Evolutionary conservation across 1,140 invertebrate genomes (phyloP).

Genomic region (Micrasema minimum): DNA sequence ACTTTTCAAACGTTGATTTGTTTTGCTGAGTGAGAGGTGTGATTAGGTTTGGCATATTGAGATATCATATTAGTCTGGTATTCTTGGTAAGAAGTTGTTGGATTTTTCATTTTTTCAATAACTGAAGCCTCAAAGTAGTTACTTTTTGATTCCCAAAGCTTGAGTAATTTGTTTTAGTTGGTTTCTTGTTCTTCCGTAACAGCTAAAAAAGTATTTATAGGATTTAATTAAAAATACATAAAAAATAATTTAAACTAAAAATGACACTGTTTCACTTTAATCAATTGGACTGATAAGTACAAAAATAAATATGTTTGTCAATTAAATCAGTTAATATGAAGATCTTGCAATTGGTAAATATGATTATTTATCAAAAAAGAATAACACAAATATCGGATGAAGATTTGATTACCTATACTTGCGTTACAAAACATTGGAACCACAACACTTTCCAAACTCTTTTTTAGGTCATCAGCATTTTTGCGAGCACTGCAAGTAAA

Average conservation of each 20-base stretch:
- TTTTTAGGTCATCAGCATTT: conserved; percentile 91
- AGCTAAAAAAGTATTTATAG: conserved; percentile 65
- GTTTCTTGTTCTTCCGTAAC: conserved; percentile 87
- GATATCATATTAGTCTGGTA: conserved; percentile 86
- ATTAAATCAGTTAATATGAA: too few relatives aligned
- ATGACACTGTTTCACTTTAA: too few relatives aligned
- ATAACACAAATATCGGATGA: not conserved
- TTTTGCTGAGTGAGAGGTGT: conserved; percentile 79
- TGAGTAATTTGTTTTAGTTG: conserved; percentile 92
- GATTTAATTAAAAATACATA: too few relatives aligned
- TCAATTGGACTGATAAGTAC: too few relatives aligned
- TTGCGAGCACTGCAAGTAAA: conserved; percentile 89
- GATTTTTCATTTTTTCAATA: conserved; percentile 85
- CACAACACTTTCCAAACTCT: conserved; percentile 91
- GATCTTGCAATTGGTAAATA: too few relatives aligned
- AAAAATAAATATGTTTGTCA: too few relatives aligned
- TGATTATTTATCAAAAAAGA: conserved; percentile 14
- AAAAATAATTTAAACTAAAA: too few relatives aligned
- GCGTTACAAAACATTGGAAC: conserved; percentile 97
- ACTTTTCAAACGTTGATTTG: conserved; percentile 81
- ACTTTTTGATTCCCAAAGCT: conserved; percentile 95
- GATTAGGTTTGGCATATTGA: conserved; percentile 80
- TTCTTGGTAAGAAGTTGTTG: conserved; percentile 81
- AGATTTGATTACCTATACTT: conserved; percentile 68
- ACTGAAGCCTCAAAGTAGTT: conserved; percentile 91